phyloP scores from a whole-genome alignment of 1,140 invertebrate genomes.

The Anthonomus grandis region DNA sequence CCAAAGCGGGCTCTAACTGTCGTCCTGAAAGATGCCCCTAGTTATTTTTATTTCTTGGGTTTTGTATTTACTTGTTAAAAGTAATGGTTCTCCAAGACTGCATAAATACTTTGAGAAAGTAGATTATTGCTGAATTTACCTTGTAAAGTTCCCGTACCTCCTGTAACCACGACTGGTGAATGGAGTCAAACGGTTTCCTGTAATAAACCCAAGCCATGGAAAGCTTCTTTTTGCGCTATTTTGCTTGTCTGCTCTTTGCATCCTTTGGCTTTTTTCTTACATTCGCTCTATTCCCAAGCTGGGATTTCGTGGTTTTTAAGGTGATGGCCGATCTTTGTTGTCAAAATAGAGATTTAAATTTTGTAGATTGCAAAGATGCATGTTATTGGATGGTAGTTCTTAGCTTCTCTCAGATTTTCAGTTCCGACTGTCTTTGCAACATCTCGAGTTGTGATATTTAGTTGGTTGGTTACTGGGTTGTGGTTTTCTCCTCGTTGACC shows the following conservation, averaged over 20 bases:
- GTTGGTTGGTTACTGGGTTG: no score
- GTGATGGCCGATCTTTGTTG: no score
- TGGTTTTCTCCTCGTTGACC: no score
- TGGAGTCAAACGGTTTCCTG: constrained; percentile 26
- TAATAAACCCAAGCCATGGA: constrained; percentile 25
- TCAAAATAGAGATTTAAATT: no score
- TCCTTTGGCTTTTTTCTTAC: constrained; percentile 1
- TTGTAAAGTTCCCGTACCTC: constrained; percentile 28
- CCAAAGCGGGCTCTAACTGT: constrained; percentile 31
- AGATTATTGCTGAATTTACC: constrained; percentile 12
- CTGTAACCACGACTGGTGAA: constrained; percentile 27
- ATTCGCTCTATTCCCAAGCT: constrained; percentile 31
- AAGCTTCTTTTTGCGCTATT: constrained; percentile 14
- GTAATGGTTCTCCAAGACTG: background rate
- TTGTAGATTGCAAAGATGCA: no score
- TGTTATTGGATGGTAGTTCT: no score
- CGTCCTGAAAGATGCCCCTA: constrained; percentile 35
- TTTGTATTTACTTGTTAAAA: background rate
- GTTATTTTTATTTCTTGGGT: constrained; percentile 14
- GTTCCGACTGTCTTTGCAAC: no score
- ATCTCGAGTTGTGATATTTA: no score
- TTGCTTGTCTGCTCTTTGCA: constrained; percentile 29
- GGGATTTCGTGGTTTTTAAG: no score
- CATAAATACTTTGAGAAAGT: background rate
- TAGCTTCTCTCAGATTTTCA: no score